Percentiles rank a stretch among this genome's conserved stretches.
These are phyloP conservation scores for Caerostris darwini DNA, from an alignment of 1,140 invertebrate species.

Conservation along the genomic window DNA sequence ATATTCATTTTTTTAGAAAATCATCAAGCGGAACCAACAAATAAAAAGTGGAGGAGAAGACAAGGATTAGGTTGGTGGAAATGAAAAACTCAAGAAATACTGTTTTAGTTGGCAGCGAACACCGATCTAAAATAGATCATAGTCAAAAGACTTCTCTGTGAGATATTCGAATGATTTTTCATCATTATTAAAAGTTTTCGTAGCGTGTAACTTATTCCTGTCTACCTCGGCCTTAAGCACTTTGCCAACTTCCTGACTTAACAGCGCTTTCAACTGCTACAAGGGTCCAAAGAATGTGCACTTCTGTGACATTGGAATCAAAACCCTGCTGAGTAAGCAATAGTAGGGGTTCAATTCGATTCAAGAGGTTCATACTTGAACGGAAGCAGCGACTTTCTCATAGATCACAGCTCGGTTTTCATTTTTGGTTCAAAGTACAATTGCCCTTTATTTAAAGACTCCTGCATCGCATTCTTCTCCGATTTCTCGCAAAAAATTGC, in stretches of 20 bases:
- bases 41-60: background rate
- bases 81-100: background rate
- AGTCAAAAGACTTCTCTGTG: slow-evolving; percentile 12
- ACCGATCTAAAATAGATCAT: background rate
- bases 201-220: slow-evolving; percentile 17
- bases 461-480: background rate
- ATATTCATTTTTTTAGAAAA: too few species aligned
- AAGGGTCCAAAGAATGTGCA: background rate
- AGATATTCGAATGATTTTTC: slow-evolving; percentile 55
- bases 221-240: background rate
- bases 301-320: background rate
- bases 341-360: background rate
- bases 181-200: slow-evolving; percentile 40
- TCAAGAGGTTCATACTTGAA: background rate
- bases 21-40: background rate
- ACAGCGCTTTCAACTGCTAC: background rate
- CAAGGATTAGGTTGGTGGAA: background rate
- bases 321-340: background rate
- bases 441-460: background rate
- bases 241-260: slow-evolving; percentile 3
- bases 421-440: background rate
- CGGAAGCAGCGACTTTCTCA: background rate
- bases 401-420: background rate
- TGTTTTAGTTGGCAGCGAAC: slow-evolving; percentile 9
- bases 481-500: too few species aligned